Evolutionary conservation across 1,140 invertebrate species (phyloP).

Genomic region (Dermatophagoides farinae): DNA sequence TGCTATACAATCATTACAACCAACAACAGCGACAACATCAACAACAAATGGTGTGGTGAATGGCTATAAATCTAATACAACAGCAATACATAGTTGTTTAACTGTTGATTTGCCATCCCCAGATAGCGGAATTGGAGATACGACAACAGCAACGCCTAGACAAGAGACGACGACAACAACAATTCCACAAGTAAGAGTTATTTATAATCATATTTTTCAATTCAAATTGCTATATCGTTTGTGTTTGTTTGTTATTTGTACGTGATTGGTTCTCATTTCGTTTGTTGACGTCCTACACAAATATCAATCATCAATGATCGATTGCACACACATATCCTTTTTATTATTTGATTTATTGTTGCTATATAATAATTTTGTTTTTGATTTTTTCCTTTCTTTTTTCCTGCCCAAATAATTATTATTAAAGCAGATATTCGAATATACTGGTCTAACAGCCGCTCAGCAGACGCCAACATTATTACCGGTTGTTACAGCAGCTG

Average conservation of each 20-base stretch:
- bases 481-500: neutral
- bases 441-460: slow-evolving; percentile 20
- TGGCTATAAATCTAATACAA: slow-evolving; percentile 13
- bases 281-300: too few relatives aligned
- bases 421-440: slow-evolving; percentile 22
- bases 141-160: slow-evolving; percentile 49
- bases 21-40: neutral
- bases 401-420: neutral
- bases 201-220: too few relatives aligned
- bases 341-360: neutral
- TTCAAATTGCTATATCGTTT: too few relatives aligned
- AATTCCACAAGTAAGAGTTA: slow-evolving; percentile 55
- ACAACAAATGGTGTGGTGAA: neutral
- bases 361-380: neutral
- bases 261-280: too few relatives aligned
- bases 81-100: slow-evolving; percentile 26
- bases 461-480: neutral
- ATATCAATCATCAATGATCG: too few relatives aligned
- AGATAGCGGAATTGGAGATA: slow-evolving; percentile 72
- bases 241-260: too few relatives aligned
- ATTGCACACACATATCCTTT: neutral
- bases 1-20: slow-evolving; percentile 25
- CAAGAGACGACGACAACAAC: slow-evolving; percentile 48
- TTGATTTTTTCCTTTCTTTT: neutral
- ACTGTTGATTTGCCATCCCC: slow-evolving; percentile 76